phyloP scores from a whole-genome alignment of 2,888 invertebrate genomes.

The Himalopsyche kuldschensis region DNA sequence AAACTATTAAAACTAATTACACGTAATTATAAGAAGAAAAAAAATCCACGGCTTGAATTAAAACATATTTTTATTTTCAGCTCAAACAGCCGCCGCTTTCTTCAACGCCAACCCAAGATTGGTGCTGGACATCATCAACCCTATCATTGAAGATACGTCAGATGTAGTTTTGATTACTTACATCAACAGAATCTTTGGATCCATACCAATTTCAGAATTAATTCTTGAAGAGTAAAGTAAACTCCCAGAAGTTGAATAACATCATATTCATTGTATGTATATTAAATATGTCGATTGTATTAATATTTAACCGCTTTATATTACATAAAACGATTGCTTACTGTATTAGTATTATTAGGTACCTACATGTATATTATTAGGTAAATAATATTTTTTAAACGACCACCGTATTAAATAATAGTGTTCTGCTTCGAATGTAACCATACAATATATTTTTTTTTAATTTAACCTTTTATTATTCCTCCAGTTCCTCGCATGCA shows the following conservation, averaged over 20 bases:
- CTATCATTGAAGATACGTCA: conserved; percentile 68
- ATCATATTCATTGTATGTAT: not conserved
- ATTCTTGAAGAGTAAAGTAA: conserved; percentile 49
- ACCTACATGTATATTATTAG: not conserved
- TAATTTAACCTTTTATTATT: too few species aligned
- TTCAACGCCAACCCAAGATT: conserved; percentile 69
- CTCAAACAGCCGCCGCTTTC: conserved; percentile 68
- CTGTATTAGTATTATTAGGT: not conserved
- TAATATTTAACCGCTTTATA: too few species aligned
- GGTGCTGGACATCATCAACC: conserved; percentile 69
- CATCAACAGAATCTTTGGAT: conserved; percentile 61
- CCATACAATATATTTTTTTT: too few species aligned
- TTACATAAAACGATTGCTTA: too few species aligned
- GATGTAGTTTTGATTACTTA: conserved; percentile 64
- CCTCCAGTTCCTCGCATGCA: too few species aligned
- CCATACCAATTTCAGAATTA: conserved; percentile 62
- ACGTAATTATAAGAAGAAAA: too few species aligned
- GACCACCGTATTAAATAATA: not conserved
- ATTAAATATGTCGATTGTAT: not conserved
- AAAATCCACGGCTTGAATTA: too few species aligned
- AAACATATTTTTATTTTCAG: conserved; percentile 49
- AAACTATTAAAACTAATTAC: too few species aligned
- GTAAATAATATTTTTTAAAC: not conserved
- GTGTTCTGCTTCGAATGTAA: too few species aligned
- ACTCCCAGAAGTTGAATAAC: not conserved